Base-by-base conservation (phyloP, 1,140 invertebrate genomes). In the Cyclargus thomasi region DNA sequence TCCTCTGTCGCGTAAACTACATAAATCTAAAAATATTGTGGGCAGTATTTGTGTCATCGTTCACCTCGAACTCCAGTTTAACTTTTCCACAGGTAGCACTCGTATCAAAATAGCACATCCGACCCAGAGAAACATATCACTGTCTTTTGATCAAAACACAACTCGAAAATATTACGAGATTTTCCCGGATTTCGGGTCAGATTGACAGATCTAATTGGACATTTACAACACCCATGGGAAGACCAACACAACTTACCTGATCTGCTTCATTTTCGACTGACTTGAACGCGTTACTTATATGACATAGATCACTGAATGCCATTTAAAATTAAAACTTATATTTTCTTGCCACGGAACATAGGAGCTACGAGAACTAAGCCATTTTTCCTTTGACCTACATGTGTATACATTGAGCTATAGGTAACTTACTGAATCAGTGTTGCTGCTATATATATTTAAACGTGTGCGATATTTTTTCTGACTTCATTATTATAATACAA, bases 241-340 rank as follows among this genome's bases (percentile, higher is more conserved):
- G 79, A 83, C 77, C 79, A 86, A 83, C 76, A 80, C 75, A 78
- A 81, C 83, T 85, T 82, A 91, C 89, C 81, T 87, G 82, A 79
- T 90, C 86, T 74, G 78, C 72, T 80, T 90, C 89, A 91, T 90
- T 90, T 90, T 91, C 89, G 74, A 88, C 82, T 75, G 80, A 77
- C 85, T 88, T 90, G 76, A 80, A 91, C 81, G 85, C 84, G 81
- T 91, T 90, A 80, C 86, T 83, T 90, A 88, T 85, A 79, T 84
- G 88, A 86, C 86, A 90, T 82, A 91, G 83, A 90, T 91, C 89
- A 90, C 88, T 91, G 86, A 88, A 91, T 85, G 89, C 89, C 89
- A 91, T 91, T 91, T 91, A 91, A 90, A 90, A 81, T 86, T 85
- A 80, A 88, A 90, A 86, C 79, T 82, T 89, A 85, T 74, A 72